phyloP scores from a whole-genome alignment of 2,797 vertebrate species.

The Muscicapa comitata region DNA sequence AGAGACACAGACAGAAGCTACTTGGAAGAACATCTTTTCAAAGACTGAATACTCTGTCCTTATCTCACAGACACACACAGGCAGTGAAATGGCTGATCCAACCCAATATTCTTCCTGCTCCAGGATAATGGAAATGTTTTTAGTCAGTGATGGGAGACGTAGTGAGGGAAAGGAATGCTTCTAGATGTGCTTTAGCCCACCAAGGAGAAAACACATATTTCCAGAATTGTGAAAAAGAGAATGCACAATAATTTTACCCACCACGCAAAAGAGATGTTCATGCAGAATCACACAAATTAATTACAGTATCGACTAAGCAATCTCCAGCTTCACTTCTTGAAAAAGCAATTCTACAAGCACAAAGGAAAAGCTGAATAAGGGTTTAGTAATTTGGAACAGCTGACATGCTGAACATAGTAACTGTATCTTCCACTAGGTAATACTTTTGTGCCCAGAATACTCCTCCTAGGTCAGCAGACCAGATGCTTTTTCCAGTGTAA shows the following conservation, averaged over 20 bases:
- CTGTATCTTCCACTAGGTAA: neutral
- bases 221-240: neutral
- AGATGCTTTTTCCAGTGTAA: neutral
- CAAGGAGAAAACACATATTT: neutral
- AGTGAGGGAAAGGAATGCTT: neutral
- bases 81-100: conserved; percentile 22
- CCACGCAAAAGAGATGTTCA: neutral
- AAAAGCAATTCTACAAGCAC: neutral
- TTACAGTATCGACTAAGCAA: neutral
- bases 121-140: neutral
- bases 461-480: neutral
- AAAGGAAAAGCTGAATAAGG: neutral
- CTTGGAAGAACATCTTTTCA: conserved; percentile 18
- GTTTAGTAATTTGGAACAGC: neutral
- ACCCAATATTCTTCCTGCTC: neutral
- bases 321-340: neutral
- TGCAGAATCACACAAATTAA: neutral
- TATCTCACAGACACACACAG: conserved; percentile 51
- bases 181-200: neutral
- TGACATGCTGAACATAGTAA: neutral
- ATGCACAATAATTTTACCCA: neutral
- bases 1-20: neutral
- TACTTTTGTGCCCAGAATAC: neutral
- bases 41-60: neutral
- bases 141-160: neutral